Evolutionary conservation across 1,140 invertebrate species (phyloP), one percentile per base, ranked within the genome.

Genomic region (Heliconius nattereri): DNA sequence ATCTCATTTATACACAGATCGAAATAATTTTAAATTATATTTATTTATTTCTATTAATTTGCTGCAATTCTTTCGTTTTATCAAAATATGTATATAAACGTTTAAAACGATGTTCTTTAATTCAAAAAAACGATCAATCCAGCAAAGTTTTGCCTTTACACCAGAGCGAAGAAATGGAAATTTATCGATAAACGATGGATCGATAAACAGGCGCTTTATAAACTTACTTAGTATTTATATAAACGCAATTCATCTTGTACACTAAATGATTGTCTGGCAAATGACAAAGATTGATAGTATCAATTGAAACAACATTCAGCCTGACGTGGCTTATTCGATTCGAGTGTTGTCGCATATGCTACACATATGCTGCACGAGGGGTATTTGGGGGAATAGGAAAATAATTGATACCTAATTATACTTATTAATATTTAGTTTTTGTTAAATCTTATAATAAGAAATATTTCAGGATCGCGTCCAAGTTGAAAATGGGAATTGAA

Each of bases 231-330:
- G 23, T 66, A 66, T 66, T 26, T 66, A 66, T 66, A 66, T 66
- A 26, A 26, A 66, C 11, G 23, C 60, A 66, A 29, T 66, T 66
- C 26, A 66, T 66, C 60, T 66, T 66, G 60, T 66, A 66, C 23
- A 66, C 60, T 66, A 29, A 66, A 66, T 66, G 60, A 66, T 66
- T 66, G 60, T 66, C 60, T 66, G 60, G 60, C 60, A 66, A 57
- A 66, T 66, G 60, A 66, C 60, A 66, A 66, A 66, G 60, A 66
- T 66, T 66, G 60, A 66, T 66, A 66, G 60, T 66, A 66, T 66
- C 60, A 66, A 66, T 66, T 66, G 29, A 66, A 66, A 66, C 60
- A 26, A 66, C 60, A 66, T 66, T 66, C 60, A 16, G 60, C 23
- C 60, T 66, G 26, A 66, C 60, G 60, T 66, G 11, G 60, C 60